Percentiles rank a stretch among this genome's conserved stretches.
phyloP scores from a whole-genome alignment of 2,888 invertebrate species.

The Caenorhabditis panamensis region DNA sequence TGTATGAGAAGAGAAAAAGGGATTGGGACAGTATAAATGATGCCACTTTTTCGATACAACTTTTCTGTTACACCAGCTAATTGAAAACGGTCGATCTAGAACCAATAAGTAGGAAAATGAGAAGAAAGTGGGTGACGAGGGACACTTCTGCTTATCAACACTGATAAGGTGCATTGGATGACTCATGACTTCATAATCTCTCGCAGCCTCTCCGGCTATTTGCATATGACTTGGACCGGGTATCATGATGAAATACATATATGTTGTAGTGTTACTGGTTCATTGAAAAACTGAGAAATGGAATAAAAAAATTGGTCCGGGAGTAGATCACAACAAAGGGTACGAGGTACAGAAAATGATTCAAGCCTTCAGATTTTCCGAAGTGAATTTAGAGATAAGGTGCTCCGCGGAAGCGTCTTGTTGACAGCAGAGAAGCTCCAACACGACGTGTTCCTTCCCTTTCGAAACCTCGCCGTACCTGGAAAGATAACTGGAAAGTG shows the following conservation, averaged over 20 bases:
- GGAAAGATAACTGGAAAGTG: neutral
- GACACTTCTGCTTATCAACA: neutral
- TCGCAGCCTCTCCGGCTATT: slow-evolving; percentile 7
- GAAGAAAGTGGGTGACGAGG: neutral
- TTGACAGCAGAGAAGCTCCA: slow-evolving; percentile 64
- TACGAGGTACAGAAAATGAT: neutral
- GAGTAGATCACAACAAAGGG: neutral
- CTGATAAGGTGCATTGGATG: neutral
- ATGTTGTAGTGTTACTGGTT: slow-evolving; percentile 5
- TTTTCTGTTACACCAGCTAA: no score
- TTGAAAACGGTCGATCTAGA: no score
- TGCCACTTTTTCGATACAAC: no score
- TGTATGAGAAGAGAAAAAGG: neutral
- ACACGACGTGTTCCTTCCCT: slow-evolving; percentile 65
- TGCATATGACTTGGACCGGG: slow-evolving; percentile 28
- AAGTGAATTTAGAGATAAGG: slow-evolving; percentile 52
- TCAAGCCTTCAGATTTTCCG: slow-evolving; percentile 48
- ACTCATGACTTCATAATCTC: slow-evolving; percentile 3
- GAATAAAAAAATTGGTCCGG: neutral
- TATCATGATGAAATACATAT: slow-evolving; percentile 33
- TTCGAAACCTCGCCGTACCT: slow-evolving; percentile 58
- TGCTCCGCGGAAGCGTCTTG: slow-evolving; percentile 51
- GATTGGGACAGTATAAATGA: no score
- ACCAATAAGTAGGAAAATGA: neutral
- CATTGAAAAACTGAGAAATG: slow-evolving; percentile 17